Evolutionary conservation across 2,797 vertebrate genomes (phyloP), one percentile per base, ranked within the genome.

Genomic region (Poecile montanus): DNA sequence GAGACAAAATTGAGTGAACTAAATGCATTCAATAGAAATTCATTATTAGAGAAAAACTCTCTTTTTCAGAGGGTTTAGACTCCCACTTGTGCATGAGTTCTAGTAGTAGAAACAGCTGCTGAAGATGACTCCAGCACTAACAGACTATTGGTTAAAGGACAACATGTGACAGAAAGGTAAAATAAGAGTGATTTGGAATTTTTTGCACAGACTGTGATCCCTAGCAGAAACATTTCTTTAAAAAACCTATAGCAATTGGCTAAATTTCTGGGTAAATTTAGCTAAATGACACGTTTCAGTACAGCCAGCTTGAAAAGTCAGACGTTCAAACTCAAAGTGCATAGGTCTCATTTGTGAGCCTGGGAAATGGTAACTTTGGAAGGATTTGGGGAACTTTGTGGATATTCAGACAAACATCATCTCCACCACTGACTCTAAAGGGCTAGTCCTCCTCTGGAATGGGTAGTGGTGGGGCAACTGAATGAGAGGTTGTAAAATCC

Each of bases 401-500:
- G 80, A 82, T 77, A 85, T 94, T 90, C 67, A 87, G 57, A 76
- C 1, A 29, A 71, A 61, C 80, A 82, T 61, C 20, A 51, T 89
- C 27, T 44, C 44, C 27, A 87, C 86, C 83, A 29, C 71, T 58
- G 74, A 12, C 27, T 60, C 40, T 85, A 30, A 85, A 82, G 74
- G 48, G 29, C 44, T 76, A 57, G 45, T 82, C 18, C 56, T 75
- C 53, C 29, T 77, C 67, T 95, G 71, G 74, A 76, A 18, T 34
- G 60, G 60, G 13, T 61, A 74, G 71, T 50, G 45, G 29, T 53
- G 51, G 14, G 58, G 48, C 61, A 85, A 54, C 60, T 26, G 83
- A 94, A 96, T 95, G 57, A 96, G 61, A 67, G 71, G 53, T 48
- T 86, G 74, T 51, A 86, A 92, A 89, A 90, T 90, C 53, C 63